Conservation (phyloP, 92 coral and sea anemone species). For the Siderastrea siderea region DNA sequence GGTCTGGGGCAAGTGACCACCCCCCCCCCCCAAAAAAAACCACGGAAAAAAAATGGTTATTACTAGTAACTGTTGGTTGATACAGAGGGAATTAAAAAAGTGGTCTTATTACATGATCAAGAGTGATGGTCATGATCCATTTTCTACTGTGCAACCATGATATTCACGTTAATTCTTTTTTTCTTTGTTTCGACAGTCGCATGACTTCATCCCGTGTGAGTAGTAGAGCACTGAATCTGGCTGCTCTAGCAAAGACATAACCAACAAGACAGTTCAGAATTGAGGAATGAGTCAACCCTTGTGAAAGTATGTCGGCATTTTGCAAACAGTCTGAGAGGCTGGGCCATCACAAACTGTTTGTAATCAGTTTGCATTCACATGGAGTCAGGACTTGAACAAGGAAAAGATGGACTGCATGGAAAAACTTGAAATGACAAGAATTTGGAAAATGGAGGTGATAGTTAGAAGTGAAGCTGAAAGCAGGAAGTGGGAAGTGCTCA, state of each 20-base stretch:
- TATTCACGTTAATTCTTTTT: not conserved
- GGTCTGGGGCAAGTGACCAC: too few species aligned
- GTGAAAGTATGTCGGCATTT: not conserved
- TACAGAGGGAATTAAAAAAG: too few species aligned
- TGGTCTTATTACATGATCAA: too few species aligned
- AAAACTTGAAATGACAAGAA: too few species aligned
- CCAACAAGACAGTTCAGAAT: not conserved
- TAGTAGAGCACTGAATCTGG: slow-evolving; percentile 81
- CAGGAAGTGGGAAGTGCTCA: not conserved
- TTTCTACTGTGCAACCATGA: too few species aligned
- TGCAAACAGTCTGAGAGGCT: not conserved
- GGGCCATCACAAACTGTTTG: not conserved
- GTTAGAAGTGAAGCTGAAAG: not conserved
- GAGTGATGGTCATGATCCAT: too few species aligned
- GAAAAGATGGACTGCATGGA: too few species aligned
- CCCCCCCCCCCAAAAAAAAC: too few species aligned
- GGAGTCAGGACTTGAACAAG: not conserved
- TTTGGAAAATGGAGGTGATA: not conserved
- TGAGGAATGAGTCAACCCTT: not conserved
- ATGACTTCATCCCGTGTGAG: slow-evolving; percentile 76
- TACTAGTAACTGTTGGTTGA: too few species aligned
- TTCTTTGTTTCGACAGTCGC: slow-evolving; percentile 52
- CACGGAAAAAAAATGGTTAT: too few species aligned
- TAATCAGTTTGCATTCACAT: not conserved
- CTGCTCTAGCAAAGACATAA: slow-evolving; percentile 84